Percentiles rank a stretch among this genome's conserved stretches.
phyloP scores from a whole-genome alignment of 2,888 invertebrate species.

The Arrhopalites spinosus region DNA sequence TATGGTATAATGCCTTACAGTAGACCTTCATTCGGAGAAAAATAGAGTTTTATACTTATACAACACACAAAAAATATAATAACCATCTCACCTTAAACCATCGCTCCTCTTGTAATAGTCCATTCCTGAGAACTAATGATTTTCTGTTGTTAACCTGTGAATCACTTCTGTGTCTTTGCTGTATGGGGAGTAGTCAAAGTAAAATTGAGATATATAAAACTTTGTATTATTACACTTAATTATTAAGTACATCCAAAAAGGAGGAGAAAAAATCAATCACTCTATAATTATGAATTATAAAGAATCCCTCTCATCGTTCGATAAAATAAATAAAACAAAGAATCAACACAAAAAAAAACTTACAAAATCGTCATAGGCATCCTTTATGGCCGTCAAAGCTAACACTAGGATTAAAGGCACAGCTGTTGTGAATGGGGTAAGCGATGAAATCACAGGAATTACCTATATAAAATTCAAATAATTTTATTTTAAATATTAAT shows the following conservation, averaged over 20 bases:
- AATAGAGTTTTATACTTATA: too few relatives aligned
- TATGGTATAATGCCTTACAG: too few relatives aligned
- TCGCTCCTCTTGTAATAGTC: conserved; percentile 87
- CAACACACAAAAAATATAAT: conserved; percentile 12
- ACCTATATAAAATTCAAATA: too few relatives aligned
- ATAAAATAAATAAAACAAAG: not conserved
- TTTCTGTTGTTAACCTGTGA: conserved; percentile 95
- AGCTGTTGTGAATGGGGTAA: conserved; percentile 95
- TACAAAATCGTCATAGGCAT: conserved; percentile 98
- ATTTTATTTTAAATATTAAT: not conserved
- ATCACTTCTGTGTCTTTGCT: conserved; percentile 99
- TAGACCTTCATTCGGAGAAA: too few relatives aligned
- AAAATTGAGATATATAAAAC: too few relatives aligned
- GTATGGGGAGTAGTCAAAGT: conserved; percentile 52
- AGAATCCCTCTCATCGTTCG: not conserved
- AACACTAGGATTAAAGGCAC: conserved; percentile 94
- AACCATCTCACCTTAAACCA: conserved; percentile 70
- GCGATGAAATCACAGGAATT: conserved; percentile 95
- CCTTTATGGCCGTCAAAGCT: conserved; percentile 92
- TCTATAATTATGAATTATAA: not conserved
- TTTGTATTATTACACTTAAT: too few relatives aligned
- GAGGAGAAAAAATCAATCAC: not conserved
- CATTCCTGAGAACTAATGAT: conserved; percentile 87
- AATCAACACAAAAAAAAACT: conserved; percentile 62
- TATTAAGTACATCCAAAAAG: not conserved